Evolutionary conservation across 2,113 vertebrate species (phyloP), one percentile per base, ranked within the genome.

Genomic region (Pterocles orientalis): DNA sequence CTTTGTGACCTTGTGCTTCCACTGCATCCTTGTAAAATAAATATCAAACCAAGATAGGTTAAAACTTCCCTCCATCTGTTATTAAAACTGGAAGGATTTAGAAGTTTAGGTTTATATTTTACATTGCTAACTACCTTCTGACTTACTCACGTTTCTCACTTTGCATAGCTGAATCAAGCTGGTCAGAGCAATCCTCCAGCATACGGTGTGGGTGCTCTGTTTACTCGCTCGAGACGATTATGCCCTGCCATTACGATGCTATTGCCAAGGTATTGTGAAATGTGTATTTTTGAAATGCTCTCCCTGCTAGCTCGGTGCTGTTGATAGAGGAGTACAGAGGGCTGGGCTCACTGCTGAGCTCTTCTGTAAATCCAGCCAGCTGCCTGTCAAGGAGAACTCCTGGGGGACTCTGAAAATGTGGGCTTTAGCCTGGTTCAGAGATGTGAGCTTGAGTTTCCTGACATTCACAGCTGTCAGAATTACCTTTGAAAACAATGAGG

Each of bases 1-100:
- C 81, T 95, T 93, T 87, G 90, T 97, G 94, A 96, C 96, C 95
- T 94, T 94, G 61, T 93, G 36, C 78, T 96, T 92, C 69, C 64
- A 86, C 83, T 29, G 2, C 50, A 69, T 71, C 15, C 3, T 33
- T 82, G 73, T 85, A 76, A 87, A 95, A 85, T 81, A 90, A 90
- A 82, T 79, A 87, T 6, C 34, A 85, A 80, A 57, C 77, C 73
- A 61, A 82, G 95, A 85, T 65, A 75, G 80, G 83, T 91, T 88
- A 82, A 91, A 93, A 53, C 39, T 64, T 53, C 64, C 19, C 56
- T 62, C n/a, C 24, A 25, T 78, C 57, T 2, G 1, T 57, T 92
- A 68, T 56, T 85, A 47, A 61, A 79, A 34, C 39, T 71, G 50
- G n/a, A 76, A 50, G 31, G 31, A 31, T n/a, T 95, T 90, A 86